Conservation (phyloP, 2,113 vertebrate genomes). For the Lota lota region DNA sequence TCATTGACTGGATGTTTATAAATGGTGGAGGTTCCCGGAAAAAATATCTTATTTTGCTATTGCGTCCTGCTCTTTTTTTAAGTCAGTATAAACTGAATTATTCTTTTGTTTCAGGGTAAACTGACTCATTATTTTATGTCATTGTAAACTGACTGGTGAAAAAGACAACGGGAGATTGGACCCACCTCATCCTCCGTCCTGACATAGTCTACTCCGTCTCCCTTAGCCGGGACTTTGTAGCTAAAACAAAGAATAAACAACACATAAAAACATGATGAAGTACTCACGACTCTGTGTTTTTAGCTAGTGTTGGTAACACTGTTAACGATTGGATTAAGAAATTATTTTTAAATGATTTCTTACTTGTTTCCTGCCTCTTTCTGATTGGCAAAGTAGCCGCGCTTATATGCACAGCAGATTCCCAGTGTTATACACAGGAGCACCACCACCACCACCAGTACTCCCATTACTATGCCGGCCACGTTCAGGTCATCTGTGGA, state of each 20-base stretch:
- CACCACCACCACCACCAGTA: constrained; percentile 87
- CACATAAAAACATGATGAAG: neutral
- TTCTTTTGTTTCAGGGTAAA: too few species aligned
- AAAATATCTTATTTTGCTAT: too few species aligned
- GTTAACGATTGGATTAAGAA: neutral
- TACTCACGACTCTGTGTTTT: too few species aligned
- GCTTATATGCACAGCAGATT: constrained; percentile 92
- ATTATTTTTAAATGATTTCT: constrained; percentile 23
- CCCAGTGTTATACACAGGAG: constrained; percentile 84
- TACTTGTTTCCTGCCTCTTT: constrained; percentile 87
- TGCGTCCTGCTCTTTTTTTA: too few species aligned
- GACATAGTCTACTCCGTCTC: constrained; percentile 91
- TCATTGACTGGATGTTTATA: too few species aligned
- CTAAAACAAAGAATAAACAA: constrained; percentile 63
- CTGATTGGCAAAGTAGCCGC: constrained; percentile 86
- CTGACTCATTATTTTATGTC: too few species aligned
- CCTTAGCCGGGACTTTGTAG: constrained; percentile 88
- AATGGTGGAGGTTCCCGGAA: too few species aligned
- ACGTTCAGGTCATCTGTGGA: constrained; percentile 88
- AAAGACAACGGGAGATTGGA: neutral
- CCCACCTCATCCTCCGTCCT: constrained; percentile 93
- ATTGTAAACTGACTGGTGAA: too few species aligned
- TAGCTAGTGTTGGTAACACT: too few species aligned
- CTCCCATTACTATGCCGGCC: constrained; percentile 83
- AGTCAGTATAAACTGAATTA: too few species aligned